phyloP scores from a whole-genome alignment of 2,113 vertebrate species.

The Cacatua alba region DNA sequence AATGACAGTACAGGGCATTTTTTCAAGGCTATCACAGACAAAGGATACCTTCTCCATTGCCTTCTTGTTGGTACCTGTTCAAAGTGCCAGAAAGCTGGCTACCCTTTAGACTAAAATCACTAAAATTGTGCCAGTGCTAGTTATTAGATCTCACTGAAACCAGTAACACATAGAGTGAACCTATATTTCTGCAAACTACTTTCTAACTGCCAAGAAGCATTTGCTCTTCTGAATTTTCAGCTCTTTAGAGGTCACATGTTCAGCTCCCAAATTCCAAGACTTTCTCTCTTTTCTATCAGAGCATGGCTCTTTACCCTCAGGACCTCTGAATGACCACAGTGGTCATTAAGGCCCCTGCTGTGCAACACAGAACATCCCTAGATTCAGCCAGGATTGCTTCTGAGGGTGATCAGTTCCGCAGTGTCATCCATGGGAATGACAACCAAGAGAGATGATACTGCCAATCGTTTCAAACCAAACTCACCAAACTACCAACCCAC shows the following conservation, averaged over 20 bases:
- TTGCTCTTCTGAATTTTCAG: neutral
- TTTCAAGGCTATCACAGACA: neutral
- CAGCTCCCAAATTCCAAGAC: neutral
- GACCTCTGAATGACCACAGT: neutral
- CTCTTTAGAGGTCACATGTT: neutral
- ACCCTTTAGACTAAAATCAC: neutral
- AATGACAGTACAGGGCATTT: neutral
- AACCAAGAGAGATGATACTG: neutral
- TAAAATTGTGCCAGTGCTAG: neutral
- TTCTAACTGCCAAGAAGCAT: neutral
- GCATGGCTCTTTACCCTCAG: neutral
- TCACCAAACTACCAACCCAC: neutral
- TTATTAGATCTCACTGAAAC: neutral
- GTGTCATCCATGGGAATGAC: neutral
- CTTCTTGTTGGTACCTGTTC: neutral
- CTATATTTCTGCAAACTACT: neutral
- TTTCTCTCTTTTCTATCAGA: neutral
- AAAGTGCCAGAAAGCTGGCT: neutral
- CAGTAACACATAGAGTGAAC: neutral
- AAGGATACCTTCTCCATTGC: neutral
- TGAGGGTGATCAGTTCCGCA: neutral
- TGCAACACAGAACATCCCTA: neutral
- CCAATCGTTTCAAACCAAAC: neutral
- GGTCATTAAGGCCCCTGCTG: neutral
- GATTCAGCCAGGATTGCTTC: neutral